Evolutionary conservation across 2,888 invertebrate species (phyloP), one percentile per base, ranked within the genome.

Genomic region (Chalcis sispes): DNA sequence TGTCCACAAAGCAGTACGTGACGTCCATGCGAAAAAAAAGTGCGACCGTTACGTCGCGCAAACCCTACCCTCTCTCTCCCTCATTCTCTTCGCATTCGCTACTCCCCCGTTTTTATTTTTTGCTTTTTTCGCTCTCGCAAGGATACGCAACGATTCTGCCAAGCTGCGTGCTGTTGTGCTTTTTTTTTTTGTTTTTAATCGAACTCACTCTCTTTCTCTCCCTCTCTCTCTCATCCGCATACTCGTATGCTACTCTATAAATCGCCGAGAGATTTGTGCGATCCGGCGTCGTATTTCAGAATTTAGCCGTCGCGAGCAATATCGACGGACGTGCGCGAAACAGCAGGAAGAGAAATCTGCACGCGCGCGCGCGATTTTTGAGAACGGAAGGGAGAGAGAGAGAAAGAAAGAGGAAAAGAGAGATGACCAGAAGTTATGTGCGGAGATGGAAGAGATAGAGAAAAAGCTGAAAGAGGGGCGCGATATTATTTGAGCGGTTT

Each of bases 181-280:
- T 32, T 65, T 65, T 65, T 71, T 52, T 52, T 40, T 62, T 29
- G 23, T 64, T 40, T 69, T 18, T 71, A 32, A 15, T 27, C 18
- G 15, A 20, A 42, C 32, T n/a, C n/a, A n/a, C n/a, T n/a, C n/a
- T n/a, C n/a, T n/a, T n/a, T n/a, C n/a, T n/a, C n/a, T n/a, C n/a
- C n/a, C n/a, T 59, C 67, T 71, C 61, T 59, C 67, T 71, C 61
- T 67, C 25, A 40, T 25, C 42, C 23, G 46, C 13, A 3, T 13
- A 23, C 29, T 8, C 23, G 2, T 62, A 52, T n/a, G 32, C 46
- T 20, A 70, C 65, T 77, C 78, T 73, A 80, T 82, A 81, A 82
- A 82, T 81, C 80, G 78, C 58, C 29, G 13, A 58, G 73, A 79
- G 82, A 82, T 83, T 83, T 83, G 80, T 80, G 77, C 78, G 75